Evolutionary conservation across 2,113 vertebrate species (phyloP).

Genomic region (Arizona elegans): DNA sequence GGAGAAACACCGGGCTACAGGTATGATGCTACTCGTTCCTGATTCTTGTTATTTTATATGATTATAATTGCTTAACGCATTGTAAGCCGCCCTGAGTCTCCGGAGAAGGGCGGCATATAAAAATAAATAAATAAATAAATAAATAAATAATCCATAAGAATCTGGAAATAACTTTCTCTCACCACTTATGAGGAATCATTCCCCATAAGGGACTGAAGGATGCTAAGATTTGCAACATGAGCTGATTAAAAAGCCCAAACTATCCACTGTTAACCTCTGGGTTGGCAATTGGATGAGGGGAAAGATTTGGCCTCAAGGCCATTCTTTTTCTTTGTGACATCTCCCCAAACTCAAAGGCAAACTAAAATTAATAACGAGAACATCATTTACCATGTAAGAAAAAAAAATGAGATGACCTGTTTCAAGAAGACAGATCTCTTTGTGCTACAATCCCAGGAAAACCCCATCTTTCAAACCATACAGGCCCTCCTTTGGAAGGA

Average conservation of each 20-base stretch:
- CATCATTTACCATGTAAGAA: constrained; percentile 54
- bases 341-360: constrained; percentile 32
- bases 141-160: not conserved
- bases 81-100: no score
- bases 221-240: not conserved
- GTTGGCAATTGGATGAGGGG: not conserved
- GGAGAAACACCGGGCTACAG: not conserved
- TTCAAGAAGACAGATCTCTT: constrained; percentile 22
- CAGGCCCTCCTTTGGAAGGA: constrained; percentile 55
- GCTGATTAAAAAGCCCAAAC: not conserved
- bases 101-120: no score
- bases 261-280: not conserved
- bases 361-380: constrained; percentile 38
- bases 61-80: no score
- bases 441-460: constrained; percentile 52
- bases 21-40: not conserved
- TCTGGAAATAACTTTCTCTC: not conserved
- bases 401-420: constrained; percentile 39
- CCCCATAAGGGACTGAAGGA: not conserved
- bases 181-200: not conserved
- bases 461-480: constrained; percentile 51
- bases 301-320: not conserved
- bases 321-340: constrained; percentile 23
- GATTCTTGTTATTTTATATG: not conserved
- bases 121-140: no score